These are phyloP conservation scores for Eurosta solidaginis DNA, from an alignment of 1,140 invertebrate species.

Conservation along the genomic window DNA sequence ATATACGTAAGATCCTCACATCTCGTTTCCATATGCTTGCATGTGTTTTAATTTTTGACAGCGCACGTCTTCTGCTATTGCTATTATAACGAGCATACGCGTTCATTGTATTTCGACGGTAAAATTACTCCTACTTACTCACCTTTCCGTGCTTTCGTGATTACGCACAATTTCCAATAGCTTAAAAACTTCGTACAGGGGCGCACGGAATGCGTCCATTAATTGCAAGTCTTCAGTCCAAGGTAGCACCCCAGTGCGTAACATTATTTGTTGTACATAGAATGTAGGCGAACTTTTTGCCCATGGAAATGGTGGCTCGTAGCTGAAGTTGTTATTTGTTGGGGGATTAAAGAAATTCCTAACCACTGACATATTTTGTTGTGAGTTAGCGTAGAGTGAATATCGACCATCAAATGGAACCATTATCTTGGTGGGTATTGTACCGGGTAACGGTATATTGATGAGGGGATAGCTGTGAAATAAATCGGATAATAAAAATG, in stretches of 20 bases:
- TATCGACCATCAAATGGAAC: constrained; percentile 51
- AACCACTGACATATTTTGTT: constrained; percentile 36
- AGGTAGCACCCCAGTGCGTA: constrained; percentile 75
- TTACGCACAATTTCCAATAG: constrained; percentile 83
- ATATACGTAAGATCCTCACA: too few relatives aligned
- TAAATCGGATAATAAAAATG: not conserved
- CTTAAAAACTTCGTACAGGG: constrained; percentile 85
- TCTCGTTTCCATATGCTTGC: too few relatives aligned
- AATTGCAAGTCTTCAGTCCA: constrained; percentile 81
- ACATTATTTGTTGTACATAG: constrained; percentile 83
- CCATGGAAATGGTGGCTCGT: constrained; percentile 64
- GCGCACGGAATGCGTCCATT: constrained; percentile 86
- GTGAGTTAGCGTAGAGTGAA: constrained; percentile 38
- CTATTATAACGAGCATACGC: too few relatives aligned
- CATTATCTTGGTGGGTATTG: constrained; percentile 58
- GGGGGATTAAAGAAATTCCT: constrained; percentile 38
- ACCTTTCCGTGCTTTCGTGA: constrained; percentile 79
- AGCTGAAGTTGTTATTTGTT: constrained; percentile 32
- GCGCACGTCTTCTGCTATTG: too few relatives aligned
- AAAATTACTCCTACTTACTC: constrained; percentile 44
- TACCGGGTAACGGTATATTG: constrained; percentile 59
- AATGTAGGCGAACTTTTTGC: constrained; percentile 66
- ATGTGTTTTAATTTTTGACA: too few relatives aligned
- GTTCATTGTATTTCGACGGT: too few relatives aligned
- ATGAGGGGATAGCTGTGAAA: constrained; percentile 52